Conservation (phyloP, 1,140 invertebrate species). For the Doryteuthis pealeii region DNA sequence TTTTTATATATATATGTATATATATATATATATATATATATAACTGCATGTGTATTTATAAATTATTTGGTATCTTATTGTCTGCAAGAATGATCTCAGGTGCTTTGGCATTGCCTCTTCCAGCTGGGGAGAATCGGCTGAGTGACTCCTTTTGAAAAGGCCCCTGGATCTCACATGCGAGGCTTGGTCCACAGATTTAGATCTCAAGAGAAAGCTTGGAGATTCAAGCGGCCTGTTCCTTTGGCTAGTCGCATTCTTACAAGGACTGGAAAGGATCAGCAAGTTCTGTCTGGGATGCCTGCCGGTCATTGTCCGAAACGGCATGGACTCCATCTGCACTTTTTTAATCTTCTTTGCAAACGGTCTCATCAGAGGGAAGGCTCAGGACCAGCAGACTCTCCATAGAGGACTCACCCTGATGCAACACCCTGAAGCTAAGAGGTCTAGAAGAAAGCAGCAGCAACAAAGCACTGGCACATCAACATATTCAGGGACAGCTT, state of each 20-base stretch:
- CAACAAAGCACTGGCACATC: too few relatives aligned
- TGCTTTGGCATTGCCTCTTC: too few relatives aligned
- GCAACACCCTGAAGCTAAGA: too few relatives aligned
- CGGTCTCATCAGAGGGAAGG: constrained; percentile 41
- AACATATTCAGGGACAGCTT: too few relatives aligned
- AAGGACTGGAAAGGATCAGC: constrained; percentile 8
- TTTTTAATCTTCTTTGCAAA: constrained; percentile 43
- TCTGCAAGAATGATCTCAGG: too few relatives aligned
- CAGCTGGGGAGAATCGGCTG: neutral
- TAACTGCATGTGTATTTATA: too few relatives aligned
- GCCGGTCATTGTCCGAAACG: neutral
- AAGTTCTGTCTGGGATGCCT: constrained; percentile 9
- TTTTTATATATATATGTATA: too few relatives aligned
- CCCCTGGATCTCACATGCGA: neutral
- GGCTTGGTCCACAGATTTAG: neutral
- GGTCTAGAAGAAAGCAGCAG: too few relatives aligned
- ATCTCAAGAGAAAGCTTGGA: neutral
- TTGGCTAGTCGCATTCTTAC: neutral
- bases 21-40: too few relatives aligned
- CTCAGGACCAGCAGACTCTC: too few relatives aligned
- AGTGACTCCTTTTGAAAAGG: neutral
- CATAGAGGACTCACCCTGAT: too few relatives aligned
- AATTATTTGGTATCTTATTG: too few relatives aligned
- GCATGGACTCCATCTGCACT: constrained; percentile 38
- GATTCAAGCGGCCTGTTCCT: neutral